Percentiles rank a stretch among this genome's conserved stretches.
These are phyloP conservation scores for Cardiocondyla obscurior DNA, from an alignment of 1,140 invertebrate genomes.

Conservation along the genomic window DNA sequence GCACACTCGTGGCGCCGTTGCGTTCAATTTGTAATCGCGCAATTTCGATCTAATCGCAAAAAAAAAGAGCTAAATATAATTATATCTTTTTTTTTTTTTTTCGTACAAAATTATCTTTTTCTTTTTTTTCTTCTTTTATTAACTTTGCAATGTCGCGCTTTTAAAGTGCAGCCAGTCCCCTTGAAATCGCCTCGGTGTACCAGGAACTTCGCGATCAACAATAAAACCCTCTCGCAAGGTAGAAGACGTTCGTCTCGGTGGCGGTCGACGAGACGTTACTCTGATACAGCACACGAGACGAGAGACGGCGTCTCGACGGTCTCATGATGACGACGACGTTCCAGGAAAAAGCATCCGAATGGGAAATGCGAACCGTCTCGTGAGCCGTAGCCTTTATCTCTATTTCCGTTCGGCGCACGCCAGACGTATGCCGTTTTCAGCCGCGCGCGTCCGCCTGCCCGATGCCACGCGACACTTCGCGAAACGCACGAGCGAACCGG, in stretches of 20 bases:
- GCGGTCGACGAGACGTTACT: background rate
- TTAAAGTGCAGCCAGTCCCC: background rate
- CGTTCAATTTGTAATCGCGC: background rate
- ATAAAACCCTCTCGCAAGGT: background rate
- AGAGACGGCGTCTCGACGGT: slow-evolving; percentile 25
- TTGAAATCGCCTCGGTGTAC: background rate
- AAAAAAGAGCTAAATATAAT: background rate
- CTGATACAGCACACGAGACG: background rate
- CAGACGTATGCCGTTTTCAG: slow-evolving; percentile 42
- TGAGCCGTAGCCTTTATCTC: slow-evolving; percentile 8
- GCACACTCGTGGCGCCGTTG: no score
- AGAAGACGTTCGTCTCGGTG: background rate
- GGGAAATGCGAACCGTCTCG: background rate
- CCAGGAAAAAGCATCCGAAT: slow-evolving; percentile 4
- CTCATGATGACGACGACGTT: slow-evolving; percentile 22
- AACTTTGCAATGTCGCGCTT: background rate
- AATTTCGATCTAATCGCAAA: background rate
- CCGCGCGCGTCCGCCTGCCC: background rate
- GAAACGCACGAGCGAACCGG: background rate
- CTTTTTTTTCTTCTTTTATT: background rate
- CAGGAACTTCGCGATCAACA: background rate
- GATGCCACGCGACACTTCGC: slow-evolving; percentile 25
- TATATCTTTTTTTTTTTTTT: background rate
- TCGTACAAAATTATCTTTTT: background rate
- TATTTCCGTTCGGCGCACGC: slow-evolving; percentile 35